Conservation (phyloP, 2,113 vertebrate species). For the Crypturellus undulatus region DNA sequence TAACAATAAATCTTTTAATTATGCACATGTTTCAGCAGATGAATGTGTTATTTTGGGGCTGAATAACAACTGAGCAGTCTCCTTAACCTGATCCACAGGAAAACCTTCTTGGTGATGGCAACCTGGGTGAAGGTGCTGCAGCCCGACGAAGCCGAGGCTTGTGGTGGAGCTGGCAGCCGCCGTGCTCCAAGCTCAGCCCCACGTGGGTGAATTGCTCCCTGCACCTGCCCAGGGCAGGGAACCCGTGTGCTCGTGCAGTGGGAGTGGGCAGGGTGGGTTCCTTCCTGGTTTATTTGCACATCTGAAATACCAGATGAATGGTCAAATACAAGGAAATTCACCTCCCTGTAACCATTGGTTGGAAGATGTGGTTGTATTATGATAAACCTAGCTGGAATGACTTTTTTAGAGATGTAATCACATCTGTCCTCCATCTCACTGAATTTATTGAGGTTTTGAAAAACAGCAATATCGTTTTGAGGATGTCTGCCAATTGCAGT, state of each 20-base stretch:
- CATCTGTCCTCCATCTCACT: not conserved
- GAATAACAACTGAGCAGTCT: conserved; percentile 57
- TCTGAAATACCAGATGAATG: conserved; percentile 1
- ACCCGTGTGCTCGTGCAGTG: conserved; percentile 34
- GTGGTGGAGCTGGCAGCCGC: conserved; percentile 36
- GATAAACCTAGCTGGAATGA: not conserved
- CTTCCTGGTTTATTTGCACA: conserved; percentile 12
- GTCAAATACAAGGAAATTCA: not conserved
- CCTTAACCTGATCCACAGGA: conserved; percentile 2
- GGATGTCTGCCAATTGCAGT: not conserved
- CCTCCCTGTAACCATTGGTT: not conserved
- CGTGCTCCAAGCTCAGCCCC: conserved; percentile 48
- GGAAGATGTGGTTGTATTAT: not conserved
- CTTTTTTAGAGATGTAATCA: not conserved
- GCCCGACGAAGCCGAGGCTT: conserved; percentile 24
- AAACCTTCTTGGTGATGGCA: not conserved
- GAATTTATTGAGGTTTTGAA: not conserved
- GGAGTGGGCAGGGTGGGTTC: conserved; percentile 37
- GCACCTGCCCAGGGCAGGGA: conserved; percentile 19
- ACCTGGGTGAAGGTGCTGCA: conserved; percentile 32
- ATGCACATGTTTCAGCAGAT: conserved; percentile 43
- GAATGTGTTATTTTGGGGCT: conserved; percentile 41
- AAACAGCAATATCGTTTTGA: not conserved
- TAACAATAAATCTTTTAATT: conserved; percentile 53
- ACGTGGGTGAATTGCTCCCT: conserved; percentile 19